Base-by-base conservation (phyloP, 2,113 vertebrate species). In the Carollia perspicillata region DNA sequence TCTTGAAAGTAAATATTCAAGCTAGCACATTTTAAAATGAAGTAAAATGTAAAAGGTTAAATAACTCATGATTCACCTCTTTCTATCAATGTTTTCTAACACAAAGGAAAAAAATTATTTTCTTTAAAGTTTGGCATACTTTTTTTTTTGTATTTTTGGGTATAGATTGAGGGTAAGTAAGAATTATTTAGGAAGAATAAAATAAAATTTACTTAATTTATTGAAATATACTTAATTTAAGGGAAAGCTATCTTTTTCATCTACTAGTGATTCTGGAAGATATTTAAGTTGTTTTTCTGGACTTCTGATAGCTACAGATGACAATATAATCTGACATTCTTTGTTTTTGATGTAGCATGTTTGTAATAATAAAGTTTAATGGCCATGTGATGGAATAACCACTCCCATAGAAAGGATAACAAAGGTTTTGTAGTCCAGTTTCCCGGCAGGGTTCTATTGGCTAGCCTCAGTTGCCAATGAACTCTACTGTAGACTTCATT, bases 1-100 rank as follows among this genome's bases (percentile, higher is more conserved):
- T 9, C 8, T 33, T 91, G 89, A 51, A 72, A 68, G n/a, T 92
- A 53, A 90, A 80, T 86, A 84, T 78, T 85, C 23, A 83, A 96
- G 5, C 0, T 40, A 7, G 10, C 37, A 63, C 84, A 78, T 90
- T 87, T 95, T 89, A 65, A 96, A 83, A 92, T 65, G 17, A 93
- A 84, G 35, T 10, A 58, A 92, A 72, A 80, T 79, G 2, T 49
- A 60, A 94, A 86, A 20, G 23, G 49, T 58, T 93, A 90, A 66
- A 35, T 13, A 71, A 72, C 58, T 74, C 14, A 90, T 79, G 44
- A 79, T 42, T 95, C 11, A 22, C 22, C 17, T 95, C 23, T 68
- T 58, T 90, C 26, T 89, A 22, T 94, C 33, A 75, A 78, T 60
- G 74, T 93, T 30, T 84, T 40, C 3, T 47, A 86, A 86, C 10